Conservation (phyloP, 2,113 vertebrate species). For the Choloepus hoffmanni region DNA sequence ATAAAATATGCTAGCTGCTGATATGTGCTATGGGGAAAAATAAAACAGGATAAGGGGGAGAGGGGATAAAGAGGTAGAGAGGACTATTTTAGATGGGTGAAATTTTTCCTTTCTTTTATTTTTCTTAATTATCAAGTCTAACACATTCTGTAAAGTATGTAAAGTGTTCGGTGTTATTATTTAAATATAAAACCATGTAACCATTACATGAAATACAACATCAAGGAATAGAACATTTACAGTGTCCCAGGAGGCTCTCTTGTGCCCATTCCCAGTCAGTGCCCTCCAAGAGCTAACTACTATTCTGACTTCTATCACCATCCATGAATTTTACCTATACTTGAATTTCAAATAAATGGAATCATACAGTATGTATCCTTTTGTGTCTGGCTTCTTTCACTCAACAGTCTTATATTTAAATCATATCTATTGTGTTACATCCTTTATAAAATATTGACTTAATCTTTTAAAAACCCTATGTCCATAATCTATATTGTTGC, state of each 20-base stretch:
- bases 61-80: background rate
- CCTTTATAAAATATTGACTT: too few relatives aligned
- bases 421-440: too few relatives aligned
- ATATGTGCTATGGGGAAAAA: background rate
- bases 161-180: background rate
- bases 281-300: background rate
- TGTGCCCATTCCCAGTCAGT: background rate
- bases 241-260: background rate
- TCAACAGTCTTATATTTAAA: background rate
- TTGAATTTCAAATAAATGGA: background rate
- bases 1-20: background rate
- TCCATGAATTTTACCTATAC: background rate
- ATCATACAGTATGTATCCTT: background rate
- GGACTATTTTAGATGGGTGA: background rate
- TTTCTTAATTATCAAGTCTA: constrained; percentile 26
- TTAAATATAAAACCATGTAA: background rate
- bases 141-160: background rate
- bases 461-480: too few relatives aligned
- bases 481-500: background rate
- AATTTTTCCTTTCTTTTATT: background rate
- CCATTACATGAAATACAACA: background rate
- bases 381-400: background rate
- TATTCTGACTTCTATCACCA: background rate
- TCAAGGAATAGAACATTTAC: background rate
- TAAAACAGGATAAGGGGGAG: background rate